Conservation (phyloP, 1,140 invertebrate genomes). For the Meloidogyne exigua region DNA sequence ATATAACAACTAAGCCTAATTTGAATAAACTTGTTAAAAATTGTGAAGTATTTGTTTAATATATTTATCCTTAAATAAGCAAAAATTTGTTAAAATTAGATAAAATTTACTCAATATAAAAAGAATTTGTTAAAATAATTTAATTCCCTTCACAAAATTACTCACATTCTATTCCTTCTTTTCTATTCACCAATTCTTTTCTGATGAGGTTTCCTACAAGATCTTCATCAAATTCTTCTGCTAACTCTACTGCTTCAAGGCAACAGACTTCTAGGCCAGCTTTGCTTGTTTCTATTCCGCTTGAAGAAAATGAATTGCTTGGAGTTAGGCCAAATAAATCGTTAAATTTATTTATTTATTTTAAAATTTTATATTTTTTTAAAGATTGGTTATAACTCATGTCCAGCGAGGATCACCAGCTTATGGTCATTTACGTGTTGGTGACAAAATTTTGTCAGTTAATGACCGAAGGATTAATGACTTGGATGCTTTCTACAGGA, state of each 20-base stretch:
- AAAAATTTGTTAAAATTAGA: too few relatives aligned
- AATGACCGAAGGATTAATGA: neutral
- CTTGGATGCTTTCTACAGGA: neutral
- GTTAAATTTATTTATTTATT: neutral
- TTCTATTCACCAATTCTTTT: too few relatives aligned
- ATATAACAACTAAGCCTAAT: neutral
- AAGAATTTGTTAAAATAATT: too few relatives aligned
- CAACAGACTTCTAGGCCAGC: neutral
- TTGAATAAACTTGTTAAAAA: neutral
- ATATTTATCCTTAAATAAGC: too few relatives aligned
- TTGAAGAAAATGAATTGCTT: slow-evolving; percentile 2
- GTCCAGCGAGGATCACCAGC: neutral
- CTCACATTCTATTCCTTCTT: too few relatives aligned
- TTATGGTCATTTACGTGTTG: neutral
- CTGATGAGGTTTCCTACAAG: neutral
- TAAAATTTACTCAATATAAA: too few relatives aligned
- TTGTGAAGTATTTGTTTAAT: too few relatives aligned
- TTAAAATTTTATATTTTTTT: neutral
- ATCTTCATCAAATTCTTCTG: neutral
- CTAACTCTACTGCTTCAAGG: neutral
- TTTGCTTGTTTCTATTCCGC: neutral
- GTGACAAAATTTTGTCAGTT: neutral
- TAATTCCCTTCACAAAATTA: too few relatives aligned
- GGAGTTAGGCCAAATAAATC: slow-evolving; percentile 1
- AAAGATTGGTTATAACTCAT: neutral